These are phyloP conservation scores for Malaclemys terrapin DNA, from an alignment of 2,113 vertebrate genomes.

Conservation along the genomic window DNA sequence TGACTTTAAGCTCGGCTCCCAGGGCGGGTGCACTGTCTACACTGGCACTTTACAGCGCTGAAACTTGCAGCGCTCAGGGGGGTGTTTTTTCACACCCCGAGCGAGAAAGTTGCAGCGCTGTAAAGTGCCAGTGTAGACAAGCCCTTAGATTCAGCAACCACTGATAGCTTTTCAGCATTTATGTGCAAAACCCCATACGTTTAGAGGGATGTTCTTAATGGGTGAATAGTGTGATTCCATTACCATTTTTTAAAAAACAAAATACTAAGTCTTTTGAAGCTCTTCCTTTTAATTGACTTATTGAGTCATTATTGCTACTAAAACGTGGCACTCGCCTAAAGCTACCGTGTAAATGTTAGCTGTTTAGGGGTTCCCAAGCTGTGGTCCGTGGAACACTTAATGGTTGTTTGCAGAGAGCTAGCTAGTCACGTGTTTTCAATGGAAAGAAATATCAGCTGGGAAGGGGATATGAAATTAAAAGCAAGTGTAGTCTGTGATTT, in stretches of 20 bases:
- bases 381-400: background rate
- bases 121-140: too few species aligned
- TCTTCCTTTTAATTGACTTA: background rate
- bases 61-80: too few species aligned
- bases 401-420: background rate
- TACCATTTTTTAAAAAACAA: background rate
- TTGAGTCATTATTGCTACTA: background rate
- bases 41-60: too few species aligned
- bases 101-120: too few species aligned
- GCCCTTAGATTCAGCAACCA: background rate
- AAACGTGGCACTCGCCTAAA: background rate
- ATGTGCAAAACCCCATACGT: background rate
- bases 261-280: background rate
- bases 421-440: background rate
- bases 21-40: too few species aligned
- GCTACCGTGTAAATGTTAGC: background rate
- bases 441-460: background rate
- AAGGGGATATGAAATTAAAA: background rate
- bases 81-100: too few species aligned
- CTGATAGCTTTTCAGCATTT: background rate
- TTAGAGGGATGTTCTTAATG: background rate
- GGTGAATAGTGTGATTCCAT: background rate
- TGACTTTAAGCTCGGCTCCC: too few species aligned
- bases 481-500: background rate
- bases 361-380: background rate